phyloP scores from a whole-genome alignment of 1,140 invertebrate species.

The Orius insidiosus region DNA sequence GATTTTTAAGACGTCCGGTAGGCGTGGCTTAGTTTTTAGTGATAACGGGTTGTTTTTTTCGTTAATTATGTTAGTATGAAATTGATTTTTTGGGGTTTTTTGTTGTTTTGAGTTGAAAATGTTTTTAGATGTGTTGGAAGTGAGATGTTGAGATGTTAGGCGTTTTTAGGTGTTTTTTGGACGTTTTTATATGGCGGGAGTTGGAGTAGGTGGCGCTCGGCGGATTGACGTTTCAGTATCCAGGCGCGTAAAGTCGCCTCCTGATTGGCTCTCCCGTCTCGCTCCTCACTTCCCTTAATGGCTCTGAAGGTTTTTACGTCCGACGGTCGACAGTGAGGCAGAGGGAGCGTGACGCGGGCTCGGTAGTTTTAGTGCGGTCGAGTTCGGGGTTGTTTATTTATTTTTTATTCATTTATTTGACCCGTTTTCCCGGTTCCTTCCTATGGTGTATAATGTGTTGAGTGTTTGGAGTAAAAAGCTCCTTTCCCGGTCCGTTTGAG shows the following conservation, averaged over 20 bases:
- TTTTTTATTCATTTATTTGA: conserved; percentile 12
- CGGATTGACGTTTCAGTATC: conserved; percentile 17
- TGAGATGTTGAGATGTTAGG: conserved; percentile 10
- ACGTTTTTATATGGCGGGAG: background rate
- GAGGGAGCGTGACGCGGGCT: conserved; percentile 7
- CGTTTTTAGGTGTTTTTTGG: conserved; percentile 19
- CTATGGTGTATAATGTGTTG: conserved; percentile 9
- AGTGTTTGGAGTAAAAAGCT: conserved; percentile 9
- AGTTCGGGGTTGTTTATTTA: conserved; percentile 7
- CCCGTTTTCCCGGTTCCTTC: conserved; percentile 9
- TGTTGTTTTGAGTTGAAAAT: background rate
- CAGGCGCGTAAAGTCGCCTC: conserved; percentile 21
- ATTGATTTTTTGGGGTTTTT: background rate
- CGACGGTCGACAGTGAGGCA: conserved; percentile 8
- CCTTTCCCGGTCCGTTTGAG: no score
- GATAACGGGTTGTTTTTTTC: background rate
- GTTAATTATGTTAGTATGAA: background rate
- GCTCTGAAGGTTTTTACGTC: conserved; percentile 27
- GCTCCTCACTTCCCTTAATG: conserved; percentile 25
- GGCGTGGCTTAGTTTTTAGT: conserved; percentile 5
- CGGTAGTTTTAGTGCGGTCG: conserved; percentile 2
- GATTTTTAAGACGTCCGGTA: conserved; percentile 1
- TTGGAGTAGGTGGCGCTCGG: conserved; percentile 14
- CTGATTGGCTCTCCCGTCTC: conserved; percentile 23
- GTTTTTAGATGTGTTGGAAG: conserved; percentile 2